Evolutionary conservation across 2,113 vertebrate genomes (phyloP).

Genomic region (Macroglossus sobrinus): DNA sequence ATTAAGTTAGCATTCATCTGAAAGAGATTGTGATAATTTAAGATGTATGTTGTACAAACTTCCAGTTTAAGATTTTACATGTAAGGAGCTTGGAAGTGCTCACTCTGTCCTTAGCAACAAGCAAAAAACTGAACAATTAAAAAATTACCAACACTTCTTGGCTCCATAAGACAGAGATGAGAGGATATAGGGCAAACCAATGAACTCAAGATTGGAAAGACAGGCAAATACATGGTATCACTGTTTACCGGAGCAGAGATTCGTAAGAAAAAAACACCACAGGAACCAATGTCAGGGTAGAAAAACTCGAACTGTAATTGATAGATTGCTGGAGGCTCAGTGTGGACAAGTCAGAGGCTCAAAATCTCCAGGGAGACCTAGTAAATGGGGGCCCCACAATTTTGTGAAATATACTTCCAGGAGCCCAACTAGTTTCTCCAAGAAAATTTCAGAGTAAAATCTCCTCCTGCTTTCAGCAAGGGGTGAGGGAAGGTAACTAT

Average conservation of each 20-base stretch:
- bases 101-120: neutral
- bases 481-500: neutral
- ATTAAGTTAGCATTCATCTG: neutral
- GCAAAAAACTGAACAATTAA: neutral
- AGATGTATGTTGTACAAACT: neutral
- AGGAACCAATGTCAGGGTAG: neutral
- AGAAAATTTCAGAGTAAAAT: neutral
- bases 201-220: neutral
- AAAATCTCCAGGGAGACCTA: neutral
- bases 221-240: neutral
- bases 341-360: neutral
- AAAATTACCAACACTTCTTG: neutral
- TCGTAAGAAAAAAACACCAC: neutral
- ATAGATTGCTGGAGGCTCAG: neutral
- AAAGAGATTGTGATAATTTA: neutral
- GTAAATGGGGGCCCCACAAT: neutral
- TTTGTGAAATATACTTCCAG: neutral
- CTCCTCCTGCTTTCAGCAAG: neutral
- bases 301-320: neutral
- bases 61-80: neutral
- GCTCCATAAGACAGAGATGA: neutral
- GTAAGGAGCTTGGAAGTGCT: neutral
- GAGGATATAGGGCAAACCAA: neutral
- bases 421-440: neutral
- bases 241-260: neutral